Evolutionary conservation across 2,888 invertebrate species (phyloP).

Genomic region (Ferrisia virgata): DNA sequence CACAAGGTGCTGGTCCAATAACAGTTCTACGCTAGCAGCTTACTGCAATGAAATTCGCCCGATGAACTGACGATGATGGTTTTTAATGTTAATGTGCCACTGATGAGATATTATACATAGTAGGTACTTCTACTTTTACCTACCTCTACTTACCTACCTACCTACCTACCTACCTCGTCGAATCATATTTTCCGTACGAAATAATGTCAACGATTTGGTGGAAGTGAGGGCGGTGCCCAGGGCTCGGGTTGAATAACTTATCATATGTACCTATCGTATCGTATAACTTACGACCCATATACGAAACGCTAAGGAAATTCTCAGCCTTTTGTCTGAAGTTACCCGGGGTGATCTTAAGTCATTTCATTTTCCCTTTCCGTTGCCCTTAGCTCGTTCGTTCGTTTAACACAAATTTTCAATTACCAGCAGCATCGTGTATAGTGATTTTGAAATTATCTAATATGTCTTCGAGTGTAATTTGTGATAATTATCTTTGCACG

Average conservation of each 20-base stretch:
- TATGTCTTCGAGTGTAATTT: background rate
- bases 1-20: background rate
- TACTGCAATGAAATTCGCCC: no score
- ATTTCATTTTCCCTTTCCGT: background rate
- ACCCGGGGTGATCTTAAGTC: background rate
- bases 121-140: no score
- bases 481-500: background rate
- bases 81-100: background rate
- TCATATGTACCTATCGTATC: no score
- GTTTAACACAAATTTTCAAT: slow-evolving; percentile 2
- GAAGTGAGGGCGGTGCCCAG: background rate
- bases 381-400: no score
- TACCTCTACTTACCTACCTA: no score
- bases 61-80: background rate
- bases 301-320: background rate
- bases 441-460: background rate
- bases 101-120: background rate
- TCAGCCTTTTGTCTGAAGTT: background rate
- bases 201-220: background rate
- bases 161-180: background rate
- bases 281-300: background rate
- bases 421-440: background rate
- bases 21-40: no score
- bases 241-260: background rate
- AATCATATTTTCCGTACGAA: background rate